Evolutionary conservation across 2,797 vertebrate species (phyloP).

Genomic region (Sebastes cheni): DNA sequence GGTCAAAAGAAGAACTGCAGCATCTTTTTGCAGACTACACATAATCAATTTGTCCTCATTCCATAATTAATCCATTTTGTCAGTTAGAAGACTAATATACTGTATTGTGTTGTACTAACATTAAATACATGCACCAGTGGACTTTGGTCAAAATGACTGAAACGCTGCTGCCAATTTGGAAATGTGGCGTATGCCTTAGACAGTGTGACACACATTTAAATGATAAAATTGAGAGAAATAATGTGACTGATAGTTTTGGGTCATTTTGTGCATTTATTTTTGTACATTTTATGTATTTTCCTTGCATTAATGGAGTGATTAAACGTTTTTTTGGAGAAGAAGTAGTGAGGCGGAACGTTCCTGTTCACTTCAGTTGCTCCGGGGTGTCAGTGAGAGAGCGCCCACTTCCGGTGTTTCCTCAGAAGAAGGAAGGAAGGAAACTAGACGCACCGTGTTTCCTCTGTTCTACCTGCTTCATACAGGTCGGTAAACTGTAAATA

Average conservation of each 20-base stretch:
- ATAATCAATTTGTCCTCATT: background rate
- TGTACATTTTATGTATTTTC: background rate
- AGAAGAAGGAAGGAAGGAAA: background rate
- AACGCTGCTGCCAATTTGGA: background rate
- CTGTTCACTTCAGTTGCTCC: background rate
- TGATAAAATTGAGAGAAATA: too few species aligned
- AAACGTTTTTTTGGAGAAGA: background rate
- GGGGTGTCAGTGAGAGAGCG: rapidly evolving
- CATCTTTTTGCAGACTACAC: background rate
- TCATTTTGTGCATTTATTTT: background rate
- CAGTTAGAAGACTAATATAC: background rate
- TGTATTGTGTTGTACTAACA: background rate
- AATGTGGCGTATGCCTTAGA: background rate
- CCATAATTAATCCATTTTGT: background rate
- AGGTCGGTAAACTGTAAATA: background rate
- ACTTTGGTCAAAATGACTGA: background rate
- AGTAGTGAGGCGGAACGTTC: background rate
- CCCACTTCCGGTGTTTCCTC: background rate
- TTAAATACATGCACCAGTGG: background rate
- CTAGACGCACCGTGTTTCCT: rapidly evolving
- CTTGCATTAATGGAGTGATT: background rate
- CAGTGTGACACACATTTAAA: too few species aligned
- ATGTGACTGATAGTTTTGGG: too few species aligned
- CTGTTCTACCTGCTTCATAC: background rate
- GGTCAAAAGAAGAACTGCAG: background rate